Percentiles rank a stretch among this genome's conserved stretches.
These are phyloP conservation scores for Lasioglossum malachurum DNA, from an alignment of 2,888 invertebrate species.

Conservation along the genomic window DNA sequence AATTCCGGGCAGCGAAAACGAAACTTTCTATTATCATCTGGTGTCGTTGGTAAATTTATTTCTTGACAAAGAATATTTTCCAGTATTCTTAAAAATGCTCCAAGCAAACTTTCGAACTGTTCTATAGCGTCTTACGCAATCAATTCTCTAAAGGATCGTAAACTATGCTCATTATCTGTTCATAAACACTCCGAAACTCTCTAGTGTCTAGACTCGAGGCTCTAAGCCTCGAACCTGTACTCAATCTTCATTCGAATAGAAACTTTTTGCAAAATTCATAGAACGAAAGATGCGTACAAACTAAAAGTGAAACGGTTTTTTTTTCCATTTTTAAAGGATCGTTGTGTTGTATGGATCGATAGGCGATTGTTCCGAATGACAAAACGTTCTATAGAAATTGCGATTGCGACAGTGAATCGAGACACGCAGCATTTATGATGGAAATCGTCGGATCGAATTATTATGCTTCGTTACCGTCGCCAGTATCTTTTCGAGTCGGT, in stretches of 20 bases:
- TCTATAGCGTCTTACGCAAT: not conserved
- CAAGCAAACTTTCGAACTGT: not conserved
- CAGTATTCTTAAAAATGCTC: not conserved
- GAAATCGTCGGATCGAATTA: not conserved
- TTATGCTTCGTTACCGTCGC: conserved; percentile 5
- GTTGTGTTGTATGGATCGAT: not conserved
- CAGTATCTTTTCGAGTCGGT: not conserved
- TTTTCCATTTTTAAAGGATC: not conserved
- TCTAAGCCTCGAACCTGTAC: not conserved
- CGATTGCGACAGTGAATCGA: not conserved
- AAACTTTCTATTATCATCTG: not conserved
- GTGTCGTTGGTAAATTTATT: not conserved
- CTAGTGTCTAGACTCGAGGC: not conserved
- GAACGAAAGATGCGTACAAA: not conserved
- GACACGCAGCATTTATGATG: conserved; percentile 22
- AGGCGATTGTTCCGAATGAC: not conserved
- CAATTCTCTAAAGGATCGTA: not conserved
- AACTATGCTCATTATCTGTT: not conserved
- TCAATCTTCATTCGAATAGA: not conserved
- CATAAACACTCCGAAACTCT: not conserved
- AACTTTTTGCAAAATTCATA: not conserved
- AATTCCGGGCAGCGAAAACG: not conserved
- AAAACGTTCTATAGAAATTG: not conserved
- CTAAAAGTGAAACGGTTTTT: not conserved
- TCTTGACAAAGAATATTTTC: not conserved